These are phyloP conservation scores for Hypercompe scribonia DNA, from an alignment of 2,888 invertebrate species.

Conservation along the genomic window DNA sequence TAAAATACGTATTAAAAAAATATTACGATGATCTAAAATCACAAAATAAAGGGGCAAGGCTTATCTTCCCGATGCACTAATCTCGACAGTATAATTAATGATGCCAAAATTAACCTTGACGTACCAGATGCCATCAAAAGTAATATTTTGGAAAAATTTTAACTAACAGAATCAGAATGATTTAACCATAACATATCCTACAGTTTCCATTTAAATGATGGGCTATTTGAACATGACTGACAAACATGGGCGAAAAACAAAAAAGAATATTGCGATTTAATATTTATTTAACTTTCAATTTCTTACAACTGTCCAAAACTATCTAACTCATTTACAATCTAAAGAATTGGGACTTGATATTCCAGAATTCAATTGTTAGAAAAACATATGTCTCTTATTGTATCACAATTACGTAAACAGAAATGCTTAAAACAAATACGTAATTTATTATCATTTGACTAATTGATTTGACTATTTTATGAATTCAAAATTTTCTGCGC, in stretches of 20 bases:
- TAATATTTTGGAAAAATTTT: not conserved
- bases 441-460: too few species aligned
- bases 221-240: not conserved
- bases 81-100: not conserved
- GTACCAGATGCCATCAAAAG: not conserved
- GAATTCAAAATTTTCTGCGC: too few species aligned
- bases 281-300: not conserved
- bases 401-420: too few species aligned
- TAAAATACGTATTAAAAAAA: too few species aligned
- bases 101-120: not conserved
- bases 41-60: not conserved
- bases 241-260: not conserved
- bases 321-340: not conserved
- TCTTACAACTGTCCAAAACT: not conserved
- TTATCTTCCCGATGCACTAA: not conserved
- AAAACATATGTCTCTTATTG: too few species aligned
- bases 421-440: too few species aligned
- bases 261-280: not conserved
- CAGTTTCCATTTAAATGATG: not conserved
- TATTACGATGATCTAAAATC: too few species aligned
- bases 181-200: not conserved
- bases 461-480: too few species aligned
- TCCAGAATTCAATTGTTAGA: too few species aligned
- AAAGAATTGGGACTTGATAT: too few species aligned
- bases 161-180: not conserved